These are phyloP conservation scores for Calonectris borealis DNA, from an alignment of 2,113 vertebrate genomes.

Conservation along the genomic window DNA sequence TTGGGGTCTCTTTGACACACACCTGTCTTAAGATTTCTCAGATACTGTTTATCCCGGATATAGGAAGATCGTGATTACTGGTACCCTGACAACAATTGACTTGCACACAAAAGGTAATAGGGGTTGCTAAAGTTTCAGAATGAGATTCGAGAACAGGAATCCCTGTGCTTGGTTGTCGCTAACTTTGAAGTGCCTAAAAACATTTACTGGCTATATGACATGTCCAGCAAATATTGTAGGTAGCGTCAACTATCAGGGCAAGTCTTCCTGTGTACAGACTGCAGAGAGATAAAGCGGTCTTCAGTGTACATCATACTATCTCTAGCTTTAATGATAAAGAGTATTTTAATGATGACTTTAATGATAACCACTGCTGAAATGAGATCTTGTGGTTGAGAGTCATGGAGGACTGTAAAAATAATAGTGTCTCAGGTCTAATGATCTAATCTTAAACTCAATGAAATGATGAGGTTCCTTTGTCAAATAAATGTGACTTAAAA, in stretches of 20 bases:
- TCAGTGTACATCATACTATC: background rate
- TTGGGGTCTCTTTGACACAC: background rate
- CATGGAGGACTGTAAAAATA: background rate
- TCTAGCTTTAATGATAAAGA: background rate
- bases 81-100: background rate
- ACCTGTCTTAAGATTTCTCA: background rate
- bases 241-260: background rate
- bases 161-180: background rate
- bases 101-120: background rate
- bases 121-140: background rate
- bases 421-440: background rate
- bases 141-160: background rate
- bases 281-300: background rate
- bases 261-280: background rate
- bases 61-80: background rate
- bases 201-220: background rate
- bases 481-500: background rate
- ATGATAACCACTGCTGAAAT: background rate
- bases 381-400: background rate
- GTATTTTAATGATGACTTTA: background rate
- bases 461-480: background rate
- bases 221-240: background rate
- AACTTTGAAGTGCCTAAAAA: background rate
- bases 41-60: background rate
- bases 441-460: conserved; percentile 21